Base-by-base conservation (phyloP, 2,797 vertebrate species). In the Zalophus californianus region DNA sequence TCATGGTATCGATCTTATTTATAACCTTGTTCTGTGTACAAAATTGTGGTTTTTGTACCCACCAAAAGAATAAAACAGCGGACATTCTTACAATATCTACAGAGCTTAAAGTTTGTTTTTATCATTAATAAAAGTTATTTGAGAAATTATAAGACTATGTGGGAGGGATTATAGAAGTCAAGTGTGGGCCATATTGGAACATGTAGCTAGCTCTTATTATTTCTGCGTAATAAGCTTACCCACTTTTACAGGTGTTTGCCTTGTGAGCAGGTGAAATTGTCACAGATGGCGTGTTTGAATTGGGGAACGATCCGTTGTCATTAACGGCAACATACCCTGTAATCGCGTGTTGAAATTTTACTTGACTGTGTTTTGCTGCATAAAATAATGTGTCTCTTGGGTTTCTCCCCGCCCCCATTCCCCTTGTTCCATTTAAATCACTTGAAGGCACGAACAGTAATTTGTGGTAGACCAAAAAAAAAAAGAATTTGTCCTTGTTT, bases 31-130 rank as follows among this genome's bases (percentile, higher is more conserved):
- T 99, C 98, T 98, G 97, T 98, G 99, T 99, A 98, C 98, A 98
- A 99, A 98, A 98, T 98, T 98, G 98, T 99, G 99, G 98, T 98
- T 99, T 99, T 99, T 98, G 98, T 99, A 99, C 99, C 99, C 98
- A 98, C 98, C 98, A 98, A 99, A 98, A 99, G 98, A 99, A 99
- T 99, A 99, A 99, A 99, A 98, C 98, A 98, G 98, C 96, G 98
- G 98, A 98, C 98, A 98, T 99, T 99, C 99, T 99, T 99, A 99
- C 98, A 98, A 98, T 97, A 98, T 98, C 58, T 98, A 98, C 98
- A 99, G 97, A 99, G 95, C 97, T 98, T 94, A 98, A 95, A 82
- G 73, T 98, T 98, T 98, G 98, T 98, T 98, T 98, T 98, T 97
- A 84, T 95, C 90, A 32, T 98, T 94, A 96, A n/a, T 97, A 85